Evolutionary conservation across 2,113 vertebrate species (phyloP).

Genomic region (Nerophis lumbriciformis): DNA sequence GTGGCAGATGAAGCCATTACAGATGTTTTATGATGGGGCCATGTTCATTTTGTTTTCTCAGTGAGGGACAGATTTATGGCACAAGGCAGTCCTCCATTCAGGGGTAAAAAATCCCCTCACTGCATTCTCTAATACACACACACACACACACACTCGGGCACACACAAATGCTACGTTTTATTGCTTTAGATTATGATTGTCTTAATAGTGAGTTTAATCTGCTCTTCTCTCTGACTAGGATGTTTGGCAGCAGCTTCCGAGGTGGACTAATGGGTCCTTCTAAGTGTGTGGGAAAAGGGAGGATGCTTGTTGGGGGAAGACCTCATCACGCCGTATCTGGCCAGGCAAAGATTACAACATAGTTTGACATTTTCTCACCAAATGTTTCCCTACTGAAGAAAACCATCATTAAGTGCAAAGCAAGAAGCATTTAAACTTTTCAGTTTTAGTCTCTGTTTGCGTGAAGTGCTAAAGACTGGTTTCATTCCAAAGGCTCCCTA

Average conservation of each 20-base stretch:
- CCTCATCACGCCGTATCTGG: slow-evolving; percentile 44
- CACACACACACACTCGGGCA: slow-evolving; percentile 14
- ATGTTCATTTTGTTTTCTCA: slow-evolving; percentile 75
- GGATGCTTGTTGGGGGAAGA: slow-evolving; percentile 27
- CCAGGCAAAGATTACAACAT: slow-evolving; percentile 46
- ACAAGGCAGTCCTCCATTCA: slow-evolving; percentile 63
- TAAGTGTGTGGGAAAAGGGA: slow-evolving; percentile 18
- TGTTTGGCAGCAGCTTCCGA: slow-evolving; percentile 39
- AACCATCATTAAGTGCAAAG: slow-evolving; percentile 51
- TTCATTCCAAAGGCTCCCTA: slow-evolving; percentile 54
- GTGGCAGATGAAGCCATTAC: slow-evolving; percentile 76
- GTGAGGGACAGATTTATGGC: slow-evolving; percentile 76
- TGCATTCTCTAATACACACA: slow-evolving; percentile 38
- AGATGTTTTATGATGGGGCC: slow-evolving; percentile 78
- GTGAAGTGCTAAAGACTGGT: slow-evolving; percentile 59
- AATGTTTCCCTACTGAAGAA: slow-evolving; percentile 56
- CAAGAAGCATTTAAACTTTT: slow-evolving; percentile 55
- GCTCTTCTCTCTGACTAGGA: slow-evolving; percentile 15
- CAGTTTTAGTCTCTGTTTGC: slow-evolving; percentile 53
- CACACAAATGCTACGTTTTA: slow-evolving; percentile 24
- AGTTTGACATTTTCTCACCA: slow-evolving; percentile 61
- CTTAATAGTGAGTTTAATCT: slow-evolving; percentile 12
- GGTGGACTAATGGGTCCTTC: slow-evolving; percentile 51
- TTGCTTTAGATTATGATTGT: slow-evolving; percentile 23
- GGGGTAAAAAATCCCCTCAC: slow-evolving; percentile 40